A percentile compares a stretch with the other conserved stretches of the same genome.
Conservation (phyloP, 92 coral and sea anemone genomes). For the Desmophyllum pertusum region DNA sequence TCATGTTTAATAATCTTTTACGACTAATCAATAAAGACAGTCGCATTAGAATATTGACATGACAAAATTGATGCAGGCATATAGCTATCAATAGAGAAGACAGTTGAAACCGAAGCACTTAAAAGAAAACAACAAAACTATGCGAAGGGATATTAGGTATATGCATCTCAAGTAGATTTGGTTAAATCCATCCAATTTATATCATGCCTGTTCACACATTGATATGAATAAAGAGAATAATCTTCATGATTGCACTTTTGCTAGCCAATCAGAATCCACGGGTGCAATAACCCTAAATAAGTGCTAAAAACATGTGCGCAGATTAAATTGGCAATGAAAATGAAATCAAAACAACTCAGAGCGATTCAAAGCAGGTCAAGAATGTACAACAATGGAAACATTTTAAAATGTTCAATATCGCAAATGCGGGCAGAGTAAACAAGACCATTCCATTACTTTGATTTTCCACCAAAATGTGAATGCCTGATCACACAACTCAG, state of each 20-base stretch:
- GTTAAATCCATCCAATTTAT: background rate
- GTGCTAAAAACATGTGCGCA: constrained; percentile 12
- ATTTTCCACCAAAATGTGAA: background rate
- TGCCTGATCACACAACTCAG: background rate
- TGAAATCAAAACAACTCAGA: background rate
- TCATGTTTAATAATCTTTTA: background rate
- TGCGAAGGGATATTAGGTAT: background rate
- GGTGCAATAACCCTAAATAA: background rate
- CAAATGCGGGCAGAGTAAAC: background rate
- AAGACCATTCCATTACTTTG: background rate
- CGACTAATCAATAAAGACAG: background rate
- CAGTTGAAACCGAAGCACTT: background rate
- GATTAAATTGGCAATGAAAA: too few relatives aligned
- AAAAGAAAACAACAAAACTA: background rate
- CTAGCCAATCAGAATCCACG: constrained; percentile 4
- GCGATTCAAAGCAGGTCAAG: background rate
- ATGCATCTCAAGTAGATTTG: background rate
- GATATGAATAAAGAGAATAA: constrained; percentile 8
- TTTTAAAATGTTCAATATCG: background rate
- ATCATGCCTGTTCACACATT: constrained; percentile 19
- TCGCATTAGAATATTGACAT: background rate
- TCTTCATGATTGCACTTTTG: constrained; percentile 10
- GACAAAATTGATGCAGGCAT: background rate
- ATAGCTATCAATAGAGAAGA: background rate
- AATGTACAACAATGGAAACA: background rate